These are phyloP conservation scores for Neostethus bicornis DNA, from an alignment of 2,797 vertebrate species.

Conservation along the genomic window DNA sequence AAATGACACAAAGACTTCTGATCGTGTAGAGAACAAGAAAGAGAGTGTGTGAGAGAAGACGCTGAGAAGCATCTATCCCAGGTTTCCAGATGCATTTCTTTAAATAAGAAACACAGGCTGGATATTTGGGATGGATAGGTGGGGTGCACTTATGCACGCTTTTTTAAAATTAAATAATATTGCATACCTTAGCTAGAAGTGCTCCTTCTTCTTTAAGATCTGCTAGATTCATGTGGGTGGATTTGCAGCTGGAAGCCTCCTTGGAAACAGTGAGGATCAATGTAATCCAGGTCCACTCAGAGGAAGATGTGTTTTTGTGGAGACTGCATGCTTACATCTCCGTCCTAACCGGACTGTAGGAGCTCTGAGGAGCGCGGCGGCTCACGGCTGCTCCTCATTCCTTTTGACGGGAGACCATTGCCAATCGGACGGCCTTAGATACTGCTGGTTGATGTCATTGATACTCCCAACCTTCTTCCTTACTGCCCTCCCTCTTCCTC, in stretches of 20 bases:
- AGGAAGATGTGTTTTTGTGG: slow-evolving; percentile 59
- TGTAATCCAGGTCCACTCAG: slow-evolving; percentile 72
- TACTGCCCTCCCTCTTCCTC: slow-evolving; percentile 64
- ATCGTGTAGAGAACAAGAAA: background rate
- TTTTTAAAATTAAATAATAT: slow-evolving; percentile 4
- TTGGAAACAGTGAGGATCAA: slow-evolving; percentile 53
- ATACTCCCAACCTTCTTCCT: slow-evolving; percentile 73
- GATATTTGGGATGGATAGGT: too few species aligned
- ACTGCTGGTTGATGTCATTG: slow-evolving; percentile 81
- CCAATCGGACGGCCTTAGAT: slow-evolving; percentile 66
- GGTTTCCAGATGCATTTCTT: slow-evolving; percentile 31
- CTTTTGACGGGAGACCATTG: slow-evolving; percentile 71
- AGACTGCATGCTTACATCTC: slow-evolving; percentile 63
- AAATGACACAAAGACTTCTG: background rate
- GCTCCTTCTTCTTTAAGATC: slow-evolving; percentile 66
- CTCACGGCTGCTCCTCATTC: slow-evolving; percentile 68
- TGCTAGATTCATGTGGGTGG: slow-evolving; percentile 72
- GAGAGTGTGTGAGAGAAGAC: background rate
- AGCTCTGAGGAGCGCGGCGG: slow-evolving; percentile 43
- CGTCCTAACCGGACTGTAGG: slow-evolving; percentile 30
- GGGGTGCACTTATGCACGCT: slow-evolving; percentile 50
- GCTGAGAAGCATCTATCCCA: slow-evolving; percentile 16
- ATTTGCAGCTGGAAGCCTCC: slow-evolving; percentile 70
- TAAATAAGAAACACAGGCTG: slow-evolving; percentile 38
- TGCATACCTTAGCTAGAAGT: slow-evolving; percentile 70